Evolutionary conservation across 2,797 vertebrate species (phyloP), one percentile per base, ranked within the genome.

Genomic region (Ateles fusciceps): DNA sequence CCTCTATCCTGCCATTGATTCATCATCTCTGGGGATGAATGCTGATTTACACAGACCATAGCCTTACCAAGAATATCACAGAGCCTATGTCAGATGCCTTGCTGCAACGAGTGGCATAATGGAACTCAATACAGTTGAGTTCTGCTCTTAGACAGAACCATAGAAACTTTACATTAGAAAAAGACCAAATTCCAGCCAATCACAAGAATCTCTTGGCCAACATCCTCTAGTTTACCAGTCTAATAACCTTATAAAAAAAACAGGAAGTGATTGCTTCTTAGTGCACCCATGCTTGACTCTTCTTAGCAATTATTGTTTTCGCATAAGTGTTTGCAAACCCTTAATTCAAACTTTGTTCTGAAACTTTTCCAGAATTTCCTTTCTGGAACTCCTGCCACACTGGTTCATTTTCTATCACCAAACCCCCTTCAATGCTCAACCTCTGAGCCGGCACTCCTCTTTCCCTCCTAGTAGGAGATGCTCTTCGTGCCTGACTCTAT

Each of bases 221-320:
- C 50, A 78, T 44, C 79, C 57, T 96, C 78, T 61, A 55, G 78
- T 87, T 94, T 84, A 76, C 64, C 87, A 96, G 86, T 57, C 86
- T 84, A 87, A 59, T 52, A 85, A 85, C 28, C 55, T 85, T 85
- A 89, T 55, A 79, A 92, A 87, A 94, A 87, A 97, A 93, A 83
- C 74, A 89, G 88, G 95, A 78, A 91, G 74, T 94, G 80, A 78
- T 68, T 94, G 48, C 74, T 55, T 90, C 72, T 76, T 64, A 84
- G 46, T 89, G 68, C 94, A 72, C 52, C 71, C 72, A 39, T 50
- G 42, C 55, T 87, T 85, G 75, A 84, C 48, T 74, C 79, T 83
- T 74, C 79, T 83, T 83, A 89, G 91, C 14, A 42, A 76, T 92
- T 50, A 59, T 57, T 75, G 72, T 83, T 88, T 55, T 95, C 46